Evolutionary conservation across 2,113 vertebrate genomes (phyloP), one percentile per base, ranked within the genome.

Genomic region (Gasterosteus aculeatus): DNA sequence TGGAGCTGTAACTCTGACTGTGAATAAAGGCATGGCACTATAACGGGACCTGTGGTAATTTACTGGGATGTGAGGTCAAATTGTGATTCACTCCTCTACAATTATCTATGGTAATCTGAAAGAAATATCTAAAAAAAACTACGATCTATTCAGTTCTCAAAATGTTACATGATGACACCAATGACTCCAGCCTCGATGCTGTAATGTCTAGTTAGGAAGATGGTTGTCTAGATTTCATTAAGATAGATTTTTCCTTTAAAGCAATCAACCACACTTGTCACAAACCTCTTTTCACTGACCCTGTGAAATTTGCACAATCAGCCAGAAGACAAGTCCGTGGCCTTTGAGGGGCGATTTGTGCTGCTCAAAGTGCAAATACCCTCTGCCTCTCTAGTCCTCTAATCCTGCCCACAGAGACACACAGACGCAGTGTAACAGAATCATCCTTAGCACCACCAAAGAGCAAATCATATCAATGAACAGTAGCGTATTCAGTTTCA

Each of bases 381-480:
- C 51, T 61, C 85, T 72, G 29, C 63, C 59, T 60, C 75, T 61
- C 69, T 68, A 26, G 75, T 75, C 74, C 82, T 72, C 53, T 82
- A 83, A 83, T 85, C 85, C 75, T 84, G 82, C 75, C 81, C 84
- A 59, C 66, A 65, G 62, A 89, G 56, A 83, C 79, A 81, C 68
- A 86, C 54, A 84, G 62, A 88, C 65, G 81, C 38, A 61, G 59
- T 46, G 47, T 10, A 78, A 85, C 75, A 81, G 61, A 81, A 79
- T 82, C 26, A 69, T 85, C 75, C 89, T 86, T 91, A 93, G 91
- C 89, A 91, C 92, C 90, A 87, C 47, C 61, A 71, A 84, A 79
- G 79, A 86, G 49, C 65, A 83, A 78, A 72, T 87, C 72, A 54
- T 65, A 61, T 87, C 81, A 78, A 72, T 39, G 59, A 90, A 81